phyloP scores from a whole-genome alignment of 2,888 invertebrate species.

The Brachycybe producta region DNA sequence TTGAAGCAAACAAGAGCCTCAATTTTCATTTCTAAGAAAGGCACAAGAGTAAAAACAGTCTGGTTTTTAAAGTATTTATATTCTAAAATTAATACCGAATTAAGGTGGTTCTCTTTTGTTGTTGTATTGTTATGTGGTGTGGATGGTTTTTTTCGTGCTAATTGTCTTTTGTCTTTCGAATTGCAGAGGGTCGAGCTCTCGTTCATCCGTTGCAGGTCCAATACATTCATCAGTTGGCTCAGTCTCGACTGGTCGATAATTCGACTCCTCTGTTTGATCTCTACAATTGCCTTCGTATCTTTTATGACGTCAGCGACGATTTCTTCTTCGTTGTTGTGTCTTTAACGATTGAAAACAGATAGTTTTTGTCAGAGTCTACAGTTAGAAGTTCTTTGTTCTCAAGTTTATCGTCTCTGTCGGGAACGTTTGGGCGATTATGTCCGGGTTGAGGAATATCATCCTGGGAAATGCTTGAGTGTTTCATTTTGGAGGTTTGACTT shows the following conservation, averaged over 20 bases:
- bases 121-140: too few species aligned
- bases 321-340: conserved; percentile 4
- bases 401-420: conserved; percentile 58
- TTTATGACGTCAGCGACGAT: conserved; percentile 23
- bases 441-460: conserved; percentile 76
- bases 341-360: conserved; percentile 33
- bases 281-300: conserved; percentile 58
- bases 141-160: conserved; percentile 21
- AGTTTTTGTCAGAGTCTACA: conserved; percentile 92
- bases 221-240: conserved; percentile 86
- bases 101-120: not conserved
- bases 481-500: conserved; percentile 78
- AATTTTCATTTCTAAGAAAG: too few species aligned
- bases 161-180: conserved; percentile 19
- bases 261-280: conserved; percentile 65
- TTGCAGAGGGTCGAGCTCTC: conserved; percentile 74
- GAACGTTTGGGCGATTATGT: conserved; percentile 70
- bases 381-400: conserved; percentile 55
- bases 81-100: not conserved
- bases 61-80: not conserved
- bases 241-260: conserved; percentile 71
- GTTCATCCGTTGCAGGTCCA: conserved; percentile 77
- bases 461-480: conserved; percentile 76
- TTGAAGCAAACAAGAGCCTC: too few species aligned
- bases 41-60: too few species aligned